phyloP scores from a whole-genome alignment of 1,140 invertebrate species.

The Hylaeus volcanicus region DNA sequence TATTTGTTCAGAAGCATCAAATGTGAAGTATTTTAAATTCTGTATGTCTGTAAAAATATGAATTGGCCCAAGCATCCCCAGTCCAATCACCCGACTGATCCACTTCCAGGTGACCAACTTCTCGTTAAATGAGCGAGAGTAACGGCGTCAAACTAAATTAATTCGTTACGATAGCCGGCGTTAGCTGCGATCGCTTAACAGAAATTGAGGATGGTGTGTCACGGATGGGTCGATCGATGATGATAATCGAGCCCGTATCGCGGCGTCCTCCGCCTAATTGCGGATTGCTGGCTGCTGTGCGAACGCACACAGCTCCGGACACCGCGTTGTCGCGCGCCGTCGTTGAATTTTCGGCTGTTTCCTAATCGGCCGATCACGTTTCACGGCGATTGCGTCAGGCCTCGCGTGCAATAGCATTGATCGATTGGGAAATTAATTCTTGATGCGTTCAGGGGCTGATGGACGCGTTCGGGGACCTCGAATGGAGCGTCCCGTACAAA shows the following conservation, averaged over 20 bases:
- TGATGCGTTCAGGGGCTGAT: slow-evolving; percentile 1
- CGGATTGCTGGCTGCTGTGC: neutral
- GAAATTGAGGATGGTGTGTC: neutral
- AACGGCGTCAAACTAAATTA: neutral
- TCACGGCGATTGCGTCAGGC: slow-evolving; percentile 30
- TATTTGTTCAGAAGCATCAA: no score
- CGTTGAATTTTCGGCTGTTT: slow-evolving; percentile 37
- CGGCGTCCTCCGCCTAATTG: slow-evolving; percentile 39
- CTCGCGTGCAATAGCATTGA: neutral
- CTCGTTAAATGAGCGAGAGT: neutral
- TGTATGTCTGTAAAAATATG: no score
- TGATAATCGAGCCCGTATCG: slow-evolving; percentile 43
- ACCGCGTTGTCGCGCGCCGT: slow-evolving; percentile 2
- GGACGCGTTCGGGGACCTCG: neutral
- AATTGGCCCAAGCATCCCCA: no score
- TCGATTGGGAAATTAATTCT: slow-evolving; percentile 39
- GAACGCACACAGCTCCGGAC: neutral
- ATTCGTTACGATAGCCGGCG: neutral
- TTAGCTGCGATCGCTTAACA: neutral
- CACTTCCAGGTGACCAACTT: no score
- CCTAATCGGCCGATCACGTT: slow-evolving; percentile 35
- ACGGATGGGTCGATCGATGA: slow-evolving; percentile 33
- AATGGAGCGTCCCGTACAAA: neutral
- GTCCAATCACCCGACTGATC: no score
- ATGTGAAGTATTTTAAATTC: no score